Conservation (phyloP, 23 tunicate species). For the Phallusia fumigata region DNA sequence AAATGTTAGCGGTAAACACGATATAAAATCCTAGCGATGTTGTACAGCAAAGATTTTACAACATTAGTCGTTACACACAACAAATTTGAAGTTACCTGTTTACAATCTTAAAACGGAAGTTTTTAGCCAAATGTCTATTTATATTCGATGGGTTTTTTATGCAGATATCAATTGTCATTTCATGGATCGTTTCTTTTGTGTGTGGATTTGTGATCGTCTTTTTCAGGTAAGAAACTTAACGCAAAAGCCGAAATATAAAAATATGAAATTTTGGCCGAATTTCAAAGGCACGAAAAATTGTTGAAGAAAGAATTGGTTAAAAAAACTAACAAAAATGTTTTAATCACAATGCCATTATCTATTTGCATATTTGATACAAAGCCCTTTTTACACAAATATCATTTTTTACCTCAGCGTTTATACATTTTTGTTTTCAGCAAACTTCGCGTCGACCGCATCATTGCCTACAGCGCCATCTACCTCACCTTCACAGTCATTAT, state of each 20-base stretch:
- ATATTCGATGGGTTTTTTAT: background rate
- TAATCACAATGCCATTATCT: too few species aligned
- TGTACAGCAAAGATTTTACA: too few species aligned
- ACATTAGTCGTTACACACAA: too few species aligned
- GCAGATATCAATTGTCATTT: background rate
- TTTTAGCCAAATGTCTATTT: background rate
- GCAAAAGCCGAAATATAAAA: background rate
- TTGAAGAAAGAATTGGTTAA: background rate
- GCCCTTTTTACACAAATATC: too few species aligned
- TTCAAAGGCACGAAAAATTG: background rate
- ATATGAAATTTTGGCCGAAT: background rate
- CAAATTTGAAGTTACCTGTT: too few species aligned
- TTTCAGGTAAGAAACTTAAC: background rate
- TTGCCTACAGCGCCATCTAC: background rate
- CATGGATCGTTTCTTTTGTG: background rate
- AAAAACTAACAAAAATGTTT: background rate
- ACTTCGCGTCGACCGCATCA: background rate
- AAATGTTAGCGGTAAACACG: too few species aligned
- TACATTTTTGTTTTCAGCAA: background rate
- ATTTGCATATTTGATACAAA: too few species aligned
- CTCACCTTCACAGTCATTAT: background rate
- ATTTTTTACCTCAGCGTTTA: too few species aligned
- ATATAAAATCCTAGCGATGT: too few species aligned
- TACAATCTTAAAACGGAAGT: too few species aligned
- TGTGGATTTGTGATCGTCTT: conserved; percentile 7